Evolutionary conservation across 2,797 vertebrate genomes (phyloP).

Genomic region (Thaleichthys pacificus): DNA sequence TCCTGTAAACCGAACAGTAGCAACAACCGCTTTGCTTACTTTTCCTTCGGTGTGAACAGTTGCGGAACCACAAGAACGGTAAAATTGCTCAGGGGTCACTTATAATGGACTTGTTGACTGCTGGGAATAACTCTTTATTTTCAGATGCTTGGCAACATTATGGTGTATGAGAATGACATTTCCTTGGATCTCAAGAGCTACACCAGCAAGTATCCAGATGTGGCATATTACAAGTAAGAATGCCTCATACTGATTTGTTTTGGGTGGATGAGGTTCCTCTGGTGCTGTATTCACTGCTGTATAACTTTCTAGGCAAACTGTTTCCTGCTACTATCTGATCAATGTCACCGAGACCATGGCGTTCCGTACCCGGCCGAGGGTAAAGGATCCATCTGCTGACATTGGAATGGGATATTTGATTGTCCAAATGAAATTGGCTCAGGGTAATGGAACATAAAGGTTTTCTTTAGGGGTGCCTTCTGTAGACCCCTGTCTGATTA

Average conservation of each 20-base stretch:
- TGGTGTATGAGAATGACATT: conserved; percentile 79
- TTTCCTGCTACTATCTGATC: conserved; percentile 72
- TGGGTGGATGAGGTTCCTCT: not conserved
- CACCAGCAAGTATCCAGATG: conserved; percentile 13
- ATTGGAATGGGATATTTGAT: conserved; percentile 62
- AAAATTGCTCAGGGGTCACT: not conserved
- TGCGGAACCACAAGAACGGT: conserved; percentile 76
- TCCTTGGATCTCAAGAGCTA: conserved; percentile 16
- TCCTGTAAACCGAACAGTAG: conserved; percentile 70
- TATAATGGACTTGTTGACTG: no score
- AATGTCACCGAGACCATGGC: conserved; percentile 50
- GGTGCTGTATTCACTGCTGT: not conserved
- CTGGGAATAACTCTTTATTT: not conserved
- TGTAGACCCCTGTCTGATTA: not conserved
- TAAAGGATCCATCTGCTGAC: conserved; percentile 49
- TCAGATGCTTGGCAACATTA: conserved; percentile 68
- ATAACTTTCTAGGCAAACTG: conserved; percentile 48
- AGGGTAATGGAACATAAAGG: conserved; percentile 46
- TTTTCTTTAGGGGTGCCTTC: not conserved
- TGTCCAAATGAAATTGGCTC: conserved; percentile 66
- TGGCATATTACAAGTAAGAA: conserved; percentile 65
- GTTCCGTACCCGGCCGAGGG: conserved; percentile 47
- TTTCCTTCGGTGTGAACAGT: conserved; percentile 63
- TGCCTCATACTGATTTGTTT: not conserved
- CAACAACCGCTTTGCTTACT: conserved; percentile 64